Conservation (phyloP, 2,797 vertebrate genomes). For the Mormyrus proboscirostris region DNA sequence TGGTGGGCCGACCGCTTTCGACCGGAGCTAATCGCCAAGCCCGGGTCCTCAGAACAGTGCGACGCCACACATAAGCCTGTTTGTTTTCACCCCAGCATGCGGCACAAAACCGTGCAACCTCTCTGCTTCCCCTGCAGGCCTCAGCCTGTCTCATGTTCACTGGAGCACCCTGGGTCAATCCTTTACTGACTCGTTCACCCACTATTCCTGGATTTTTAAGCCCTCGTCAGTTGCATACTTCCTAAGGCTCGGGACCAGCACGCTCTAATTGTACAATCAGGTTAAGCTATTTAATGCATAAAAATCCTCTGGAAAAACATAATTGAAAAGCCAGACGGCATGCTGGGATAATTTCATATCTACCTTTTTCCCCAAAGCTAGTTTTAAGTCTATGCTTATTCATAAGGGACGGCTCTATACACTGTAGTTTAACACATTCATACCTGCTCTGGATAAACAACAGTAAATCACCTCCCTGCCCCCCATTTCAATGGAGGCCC, state of each 20-base stretch:
- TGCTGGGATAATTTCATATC: slow-evolving; percentile 19
- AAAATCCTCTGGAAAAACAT: slow-evolving; percentile 15
- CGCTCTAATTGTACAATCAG: slow-evolving; percentile 8
- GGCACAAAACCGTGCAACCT: background rate
- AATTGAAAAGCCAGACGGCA: slow-evolving; percentile 18
- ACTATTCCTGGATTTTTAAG: slow-evolving; percentile 3
- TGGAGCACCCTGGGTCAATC: background rate
- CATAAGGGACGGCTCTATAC: slow-evolving; percentile 12
- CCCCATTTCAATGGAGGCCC: slow-evolving; percentile 11
- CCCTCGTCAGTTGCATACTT: background rate
- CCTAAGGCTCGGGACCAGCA: background rate
- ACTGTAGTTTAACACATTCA: slow-evolving; percentile 17
- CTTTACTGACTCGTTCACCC: background rate
- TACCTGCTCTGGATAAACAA: slow-evolving; percentile 20
- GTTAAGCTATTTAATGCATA: slow-evolving; percentile 15
- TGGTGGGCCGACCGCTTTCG: background rate
- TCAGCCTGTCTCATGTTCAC: background rate
- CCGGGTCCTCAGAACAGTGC: background rate
- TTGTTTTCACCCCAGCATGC: background rate
- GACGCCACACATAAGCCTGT: background rate
- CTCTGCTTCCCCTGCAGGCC: background rate
- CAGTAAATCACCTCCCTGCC: slow-evolving; percentile 16
- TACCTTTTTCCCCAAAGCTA: slow-evolving; percentile 13
- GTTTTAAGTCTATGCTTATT: slow-evolving; percentile 9
- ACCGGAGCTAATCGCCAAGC: background rate